phyloP scores from a whole-genome alignment of 2,113 vertebrate genomes.

The Crotalus viridis region DNA sequence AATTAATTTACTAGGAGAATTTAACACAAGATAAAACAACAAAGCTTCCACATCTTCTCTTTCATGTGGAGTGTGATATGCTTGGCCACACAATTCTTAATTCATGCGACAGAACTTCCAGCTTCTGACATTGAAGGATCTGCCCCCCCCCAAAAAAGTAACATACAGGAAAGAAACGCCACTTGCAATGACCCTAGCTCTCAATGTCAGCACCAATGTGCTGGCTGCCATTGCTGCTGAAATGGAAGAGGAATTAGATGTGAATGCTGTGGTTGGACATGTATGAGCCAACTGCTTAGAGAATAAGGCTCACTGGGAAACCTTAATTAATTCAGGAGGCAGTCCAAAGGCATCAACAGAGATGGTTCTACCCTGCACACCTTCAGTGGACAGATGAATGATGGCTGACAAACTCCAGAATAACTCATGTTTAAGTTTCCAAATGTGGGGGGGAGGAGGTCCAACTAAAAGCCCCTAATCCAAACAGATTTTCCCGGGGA shows the following conservation, averaged over 20 bases:
- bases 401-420: neutral
- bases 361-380: neutral
- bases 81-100: neutral
- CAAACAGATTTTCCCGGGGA: neutral
- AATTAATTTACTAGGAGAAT: neutral
- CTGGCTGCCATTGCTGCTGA: neutral
- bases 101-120: neutral
- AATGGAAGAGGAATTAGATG: neutral
- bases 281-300: neutral
- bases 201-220: neutral
- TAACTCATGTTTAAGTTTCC: neutral
- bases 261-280: neutral
- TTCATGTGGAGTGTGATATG: neutral
- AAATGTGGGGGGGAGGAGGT: neutral
- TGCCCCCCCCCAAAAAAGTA: neutral
- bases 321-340: neutral
- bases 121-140: neutral
- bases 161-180: neutral
- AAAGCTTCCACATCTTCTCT: neutral
- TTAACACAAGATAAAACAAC: neutral
- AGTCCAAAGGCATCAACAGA: neutral
- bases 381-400: neutral
- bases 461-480: neutral
- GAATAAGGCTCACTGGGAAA: neutral
- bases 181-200: neutral